phyloP scores from a whole-genome alignment of 1,140 invertebrate genomes.

The Drosophila mayri region DNA sequence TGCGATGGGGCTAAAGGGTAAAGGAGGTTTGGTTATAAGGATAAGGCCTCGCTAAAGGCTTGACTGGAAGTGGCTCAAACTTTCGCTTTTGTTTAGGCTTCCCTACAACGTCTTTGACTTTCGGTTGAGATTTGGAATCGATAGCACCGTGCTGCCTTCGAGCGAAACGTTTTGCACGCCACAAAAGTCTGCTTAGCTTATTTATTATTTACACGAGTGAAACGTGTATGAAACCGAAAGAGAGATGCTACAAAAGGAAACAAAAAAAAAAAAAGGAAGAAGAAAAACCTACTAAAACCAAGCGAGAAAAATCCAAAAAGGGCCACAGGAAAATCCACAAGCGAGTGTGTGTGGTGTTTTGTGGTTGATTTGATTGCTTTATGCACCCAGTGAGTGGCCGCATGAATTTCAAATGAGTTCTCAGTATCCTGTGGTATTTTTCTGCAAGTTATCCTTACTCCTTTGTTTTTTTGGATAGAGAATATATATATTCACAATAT shows the following conservation, averaged over 20 bases:
- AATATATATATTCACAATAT: not conserved
- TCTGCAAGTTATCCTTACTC: not conserved
- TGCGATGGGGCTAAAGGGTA: slow-evolving; percentile 8
- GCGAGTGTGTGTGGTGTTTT: slow-evolving; percentile 52
- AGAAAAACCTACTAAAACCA: slow-evolving; percentile 3
- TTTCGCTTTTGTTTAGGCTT: slow-evolving; percentile 69
- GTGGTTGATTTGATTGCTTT: slow-evolving; percentile 84
- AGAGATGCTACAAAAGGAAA: slow-evolving; percentile 37
- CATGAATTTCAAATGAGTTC: slow-evolving; percentile 82
- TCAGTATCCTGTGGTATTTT: slow-evolving; percentile 2
- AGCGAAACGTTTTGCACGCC: slow-evolving; percentile 66
- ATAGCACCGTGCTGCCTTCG: slow-evolving; percentile 50
- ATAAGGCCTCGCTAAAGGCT: slow-evolving; percentile 34
- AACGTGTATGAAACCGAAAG: slow-evolving; percentile 75
- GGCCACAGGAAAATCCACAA: slow-evolving; percentile 21
- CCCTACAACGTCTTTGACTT: slow-evolving; percentile 32
- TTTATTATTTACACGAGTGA: slow-evolving; percentile 82
- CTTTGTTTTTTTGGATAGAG: not conserved
- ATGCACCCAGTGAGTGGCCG: slow-evolving; percentile 83
- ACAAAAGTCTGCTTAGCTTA: slow-evolving; percentile 79
- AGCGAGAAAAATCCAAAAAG: slow-evolving; percentile 14
- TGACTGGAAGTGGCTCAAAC: slow-evolving; percentile 67
- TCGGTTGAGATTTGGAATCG: slow-evolving; percentile 67
- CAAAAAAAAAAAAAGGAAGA: slow-evolving; percentile 26
- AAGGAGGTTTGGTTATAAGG: slow-evolving; percentile 3